Conservation (phyloP, 2,888 invertebrate species). For the Apamea anceps region DNA sequence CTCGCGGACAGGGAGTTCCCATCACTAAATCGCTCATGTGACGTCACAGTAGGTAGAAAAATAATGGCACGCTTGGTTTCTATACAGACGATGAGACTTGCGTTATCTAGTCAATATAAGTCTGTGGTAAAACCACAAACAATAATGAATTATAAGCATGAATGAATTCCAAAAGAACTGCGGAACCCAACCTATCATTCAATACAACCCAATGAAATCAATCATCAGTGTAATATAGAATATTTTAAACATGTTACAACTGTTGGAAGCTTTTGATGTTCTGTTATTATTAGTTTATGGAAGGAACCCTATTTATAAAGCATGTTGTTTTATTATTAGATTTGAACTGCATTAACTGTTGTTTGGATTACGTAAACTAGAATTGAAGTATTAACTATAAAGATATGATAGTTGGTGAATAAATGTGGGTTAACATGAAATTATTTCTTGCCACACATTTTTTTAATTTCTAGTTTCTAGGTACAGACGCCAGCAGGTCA, state of each 20-base stretch:
- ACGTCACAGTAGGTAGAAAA: too few relatives aligned
- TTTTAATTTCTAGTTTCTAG: too few relatives aligned
- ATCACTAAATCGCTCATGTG: too few relatives aligned
- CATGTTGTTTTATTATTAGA: constrained; percentile 18
- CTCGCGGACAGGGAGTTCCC: too few relatives aligned
- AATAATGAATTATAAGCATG: not conserved
- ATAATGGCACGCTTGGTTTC: too few relatives aligned
- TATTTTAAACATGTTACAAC: constrained; percentile 15
- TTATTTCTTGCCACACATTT: too few relatives aligned
- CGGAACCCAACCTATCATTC: constrained; percentile 31
- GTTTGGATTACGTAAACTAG: not conserved
- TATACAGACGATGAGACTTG: too few relatives aligned
- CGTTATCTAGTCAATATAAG: too few relatives aligned
- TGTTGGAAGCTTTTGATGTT: constrained; percentile 26
- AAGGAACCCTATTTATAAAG: constrained; percentile 31
- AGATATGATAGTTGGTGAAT: not conserved
- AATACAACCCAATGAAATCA: constrained; percentile 40
- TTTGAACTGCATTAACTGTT: constrained; percentile 17
- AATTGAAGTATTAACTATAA: not conserved
- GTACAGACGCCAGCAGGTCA: too few relatives aligned
- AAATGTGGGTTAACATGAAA: too few relatives aligned
- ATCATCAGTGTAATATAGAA: constrained; percentile 30
- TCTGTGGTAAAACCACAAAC: not conserved
- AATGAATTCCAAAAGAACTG: not conserved
- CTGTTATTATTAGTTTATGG: constrained; percentile 22